phyloP scores from a whole-genome alignment of 2,113 vertebrate species.

The Eulacestoma nigropectus region DNA sequence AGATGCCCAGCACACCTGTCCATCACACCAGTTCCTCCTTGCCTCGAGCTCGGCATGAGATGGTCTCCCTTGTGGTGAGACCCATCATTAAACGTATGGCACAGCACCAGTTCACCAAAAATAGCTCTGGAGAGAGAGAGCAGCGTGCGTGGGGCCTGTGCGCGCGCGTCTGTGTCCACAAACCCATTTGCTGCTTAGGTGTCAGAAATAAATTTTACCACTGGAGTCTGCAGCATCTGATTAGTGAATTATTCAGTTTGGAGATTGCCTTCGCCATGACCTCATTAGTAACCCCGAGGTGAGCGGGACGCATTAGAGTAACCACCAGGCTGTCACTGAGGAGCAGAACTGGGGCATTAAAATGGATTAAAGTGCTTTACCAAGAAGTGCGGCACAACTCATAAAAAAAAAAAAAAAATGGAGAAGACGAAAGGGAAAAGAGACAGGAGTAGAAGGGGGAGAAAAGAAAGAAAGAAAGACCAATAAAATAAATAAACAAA shows the following conservation, averaged over 20 bases:
- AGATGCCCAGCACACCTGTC: too few relatives aligned
- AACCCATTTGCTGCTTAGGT: constrained; percentile 77
- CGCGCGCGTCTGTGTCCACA: constrained; percentile 48
- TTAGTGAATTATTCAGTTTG: constrained; percentile 86
- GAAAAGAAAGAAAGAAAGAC: not conserved
- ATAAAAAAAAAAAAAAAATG: constrained; percentile 16
- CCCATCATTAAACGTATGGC: not conserved
- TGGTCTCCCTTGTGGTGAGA: not conserved
- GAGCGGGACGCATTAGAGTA: constrained; percentile 82
- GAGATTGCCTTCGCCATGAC: constrained; percentile 75
- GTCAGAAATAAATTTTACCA: constrained; percentile 85
- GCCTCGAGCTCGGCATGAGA: not conserved
- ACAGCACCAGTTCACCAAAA: constrained; percentile 52
- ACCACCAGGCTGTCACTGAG: constrained; percentile 76
- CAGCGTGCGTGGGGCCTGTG: not conserved
- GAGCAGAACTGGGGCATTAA: constrained; percentile 77
- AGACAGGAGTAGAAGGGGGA: not conserved
- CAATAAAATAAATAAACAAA: constrained; percentile 44
- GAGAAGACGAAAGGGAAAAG: not conserved
- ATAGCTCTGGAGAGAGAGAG: constrained; percentile 12
- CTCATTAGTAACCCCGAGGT: constrained; percentile 87
- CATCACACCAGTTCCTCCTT: not conserved
- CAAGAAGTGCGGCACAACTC: constrained; percentile 76
- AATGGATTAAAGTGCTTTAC: constrained; percentile 85
- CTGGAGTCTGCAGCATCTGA: constrained; percentile 82